These are phyloP conservation scores for Stigmatopora argus DNA, from an alignment of 2,113 vertebrate genomes.

Conservation along the genomic window DNA sequence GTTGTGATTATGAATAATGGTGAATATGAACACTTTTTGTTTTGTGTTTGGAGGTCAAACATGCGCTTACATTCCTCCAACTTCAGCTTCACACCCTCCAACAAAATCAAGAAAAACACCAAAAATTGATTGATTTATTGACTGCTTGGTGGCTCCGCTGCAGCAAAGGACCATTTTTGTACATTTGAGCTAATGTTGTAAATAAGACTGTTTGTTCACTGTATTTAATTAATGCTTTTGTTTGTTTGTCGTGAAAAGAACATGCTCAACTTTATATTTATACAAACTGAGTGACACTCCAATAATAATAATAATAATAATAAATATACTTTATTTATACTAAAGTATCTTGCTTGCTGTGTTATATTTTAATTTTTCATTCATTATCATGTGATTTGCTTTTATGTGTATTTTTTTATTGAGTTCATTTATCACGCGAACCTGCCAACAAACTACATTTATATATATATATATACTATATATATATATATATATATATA, in stretches of 20 bases:
- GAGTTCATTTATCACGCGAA: too few relatives aligned
- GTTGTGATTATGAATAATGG: not conserved
- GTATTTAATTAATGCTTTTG: slow-evolving; percentile 92
- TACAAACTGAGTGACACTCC: slow-evolving; percentile 81
- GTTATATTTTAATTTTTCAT: not conserved
- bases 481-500: too few relatives aligned
- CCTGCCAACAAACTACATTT: too few relatives aligned
- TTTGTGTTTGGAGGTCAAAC: not conserved
- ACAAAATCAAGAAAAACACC: slow-evolving; percentile 13
- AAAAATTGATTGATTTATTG: not conserved
- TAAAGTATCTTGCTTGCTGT: slow-evolving; percentile 4
- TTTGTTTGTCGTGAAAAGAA: slow-evolving; percentile 81
- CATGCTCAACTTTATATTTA: slow-evolving; percentile 91
- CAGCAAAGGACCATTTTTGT: slow-evolving; percentile 80
- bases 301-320: slow-evolving; percentile 63
- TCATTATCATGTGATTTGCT: not conserved
- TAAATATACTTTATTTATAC: slow-evolving; percentile 82
- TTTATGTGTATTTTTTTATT: too few relatives aligned
- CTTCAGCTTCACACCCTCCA: slow-evolving; percentile 30
- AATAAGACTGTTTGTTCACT: slow-evolving; percentile 82
- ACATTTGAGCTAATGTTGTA: slow-evolving; percentile 73
- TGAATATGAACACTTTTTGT: not conserved
- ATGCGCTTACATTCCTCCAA: slow-evolving; percentile 54
- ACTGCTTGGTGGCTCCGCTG: slow-evolving; percentile 21
- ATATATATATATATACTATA: too few relatives aligned